Evolutionary conservation across 1,140 invertebrate species (phyloP), one percentile per base, ranked within the genome.

Genomic region (Sycophila sp.): DNA sequence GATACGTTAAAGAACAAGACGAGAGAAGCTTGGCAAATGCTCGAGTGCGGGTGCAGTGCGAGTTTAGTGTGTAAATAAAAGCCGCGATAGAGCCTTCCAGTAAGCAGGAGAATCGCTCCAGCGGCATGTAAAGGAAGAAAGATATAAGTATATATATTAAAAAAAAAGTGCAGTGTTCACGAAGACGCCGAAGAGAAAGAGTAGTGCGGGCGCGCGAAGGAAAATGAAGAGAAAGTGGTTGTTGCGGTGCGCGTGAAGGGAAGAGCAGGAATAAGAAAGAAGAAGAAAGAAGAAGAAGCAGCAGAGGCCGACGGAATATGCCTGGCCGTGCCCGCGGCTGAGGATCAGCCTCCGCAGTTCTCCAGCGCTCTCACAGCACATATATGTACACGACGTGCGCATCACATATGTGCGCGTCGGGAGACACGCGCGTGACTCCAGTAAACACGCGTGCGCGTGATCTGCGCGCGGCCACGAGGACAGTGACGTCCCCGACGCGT

Each of bases 371-470:
- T 30, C 36, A 11, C 17, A 66, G 70, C 63, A 49, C 62, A 30
- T 24, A 73, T 67, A 72, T n/a, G n/a, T 71, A 72, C 69, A 71
- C 69, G 49, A 64, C 55, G 67, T 59, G 42, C 42, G 69, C 63
- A 72, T 76, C 63, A 72, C 45, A 64, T 64, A 80, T 80, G 80
- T 79, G 77, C 73, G 75, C 76, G 76, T 75, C 77, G 74, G 75
- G 68, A 77, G 73, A 75, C 72, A 71, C 75, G 76, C 77, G 77
- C 80, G 76, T 71, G 72, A 81, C 73, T 71, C 49, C 55, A 65
- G 63, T 71, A 77, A 76, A 76, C 78, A 80, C 75, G 76, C 73
- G 75, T 75, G 72, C 75, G 74, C 75, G 77, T 80, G 76, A 79
- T 80, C 78, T 22, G 15, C 76, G 76, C 71, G 76, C 79, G 77